Percentiles rank a stretch among this genome's conserved stretches.
phyloP scores from a whole-genome alignment of 2,888 invertebrate species.

The Orthosia incerta region DNA sequence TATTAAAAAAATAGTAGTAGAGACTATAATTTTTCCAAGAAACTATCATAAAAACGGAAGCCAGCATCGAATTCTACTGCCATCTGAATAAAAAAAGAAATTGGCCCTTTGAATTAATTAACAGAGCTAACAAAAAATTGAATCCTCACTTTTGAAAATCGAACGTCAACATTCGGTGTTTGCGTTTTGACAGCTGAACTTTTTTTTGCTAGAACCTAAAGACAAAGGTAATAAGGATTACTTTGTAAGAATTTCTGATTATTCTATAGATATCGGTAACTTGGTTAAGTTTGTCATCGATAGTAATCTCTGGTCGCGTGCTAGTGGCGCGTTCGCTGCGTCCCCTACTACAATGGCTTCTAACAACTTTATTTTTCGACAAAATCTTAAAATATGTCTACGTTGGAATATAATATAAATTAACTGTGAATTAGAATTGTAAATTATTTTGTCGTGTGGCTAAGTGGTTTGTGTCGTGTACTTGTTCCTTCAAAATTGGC shows the following conservation, averaged over 20 bases:
- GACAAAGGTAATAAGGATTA: conserved; percentile 67
- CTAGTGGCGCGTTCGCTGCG: conserved; percentile 71
- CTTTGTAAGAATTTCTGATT: conserved; percentile 64
- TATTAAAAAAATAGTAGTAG: conserved; percentile 5
- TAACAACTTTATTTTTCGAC: conserved; percentile 88
- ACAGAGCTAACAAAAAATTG: conserved; percentile 30
- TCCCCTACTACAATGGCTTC: conserved; percentile 75
- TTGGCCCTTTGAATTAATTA: conserved; percentile 56
- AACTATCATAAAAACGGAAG: conserved; percentile 23
- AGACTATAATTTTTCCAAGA: neutral
- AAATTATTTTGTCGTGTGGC: conserved; percentile 77
- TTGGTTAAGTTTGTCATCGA: conserved; percentile 80
- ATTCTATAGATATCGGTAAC: conserved; percentile 74
- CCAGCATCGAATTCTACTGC: conserved; percentile 9
- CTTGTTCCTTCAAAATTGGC: conserved; percentile 67
- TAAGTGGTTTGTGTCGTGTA: conserved; percentile 72
- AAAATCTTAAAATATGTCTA: conserved; percentile 78
- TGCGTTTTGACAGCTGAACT: conserved; percentile 44
- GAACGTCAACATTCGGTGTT: conserved; percentile 74
- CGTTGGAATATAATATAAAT: conserved; percentile 80
- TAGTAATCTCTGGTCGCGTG: conserved; percentile 86
- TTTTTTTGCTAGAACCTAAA: conserved; percentile 33
- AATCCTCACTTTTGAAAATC: conserved; percentile 72
- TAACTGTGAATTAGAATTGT: conserved; percentile 84
- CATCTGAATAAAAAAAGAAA: conserved; percentile 34